Base-by-base conservation (phyloP, 2,797 vertebrate genomes). In the Florisuga fusca region DNA sequence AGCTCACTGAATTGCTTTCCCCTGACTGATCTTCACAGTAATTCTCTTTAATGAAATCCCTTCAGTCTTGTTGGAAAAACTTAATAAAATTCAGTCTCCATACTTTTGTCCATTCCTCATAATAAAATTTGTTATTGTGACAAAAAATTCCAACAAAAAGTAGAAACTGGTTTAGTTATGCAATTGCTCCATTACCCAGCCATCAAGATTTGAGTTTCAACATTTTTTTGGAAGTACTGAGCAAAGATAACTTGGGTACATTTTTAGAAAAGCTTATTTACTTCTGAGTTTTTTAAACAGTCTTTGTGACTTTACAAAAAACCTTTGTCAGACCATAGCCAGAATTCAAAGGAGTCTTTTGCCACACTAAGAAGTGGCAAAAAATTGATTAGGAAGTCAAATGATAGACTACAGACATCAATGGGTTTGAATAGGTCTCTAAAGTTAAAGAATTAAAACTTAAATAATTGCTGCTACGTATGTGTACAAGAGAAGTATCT, bases 221-320 rank as follows among this genome's bases (percentile, higher is more conserved):
- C 36, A 33, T 91, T 78, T 86, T 94, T 95, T 86, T 93, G 73
- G 73, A 94, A 88, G 66, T 29, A 91, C 29, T 55, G 34, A 93
- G 75, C 2, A 0, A 83, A 90, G 93, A 90, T 69, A 89, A 93
- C 8, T 48, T 51, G 46, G 43, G 62, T 63, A 81, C 63, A 55
- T 88, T 96, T 96, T 96, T 81, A 91, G 85, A 89, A 50, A 86
- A 91, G 73, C 3, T 25, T 93, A 78, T 84, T 93, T 86, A 57
- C 34, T 81, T 88, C 62, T 41, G 34, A 1, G 3, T 55, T 84
- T 95, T 81, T 93, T 46, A 41, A 93, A 85, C n/a, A 46, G 45
- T 51, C 61, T 66, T 18, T 84, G 72, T 84, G 66, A 93, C 66
- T 75, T 77, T 64, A 75, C 26, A 72, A 54, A 41, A 86, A 72